Percentiles rank a stretch among this genome's conserved stretches.
These are phyloP conservation scores for Allacma fusca DNA, from an alignment of 2,888 invertebrate genomes.

Conservation along the genomic window DNA sequence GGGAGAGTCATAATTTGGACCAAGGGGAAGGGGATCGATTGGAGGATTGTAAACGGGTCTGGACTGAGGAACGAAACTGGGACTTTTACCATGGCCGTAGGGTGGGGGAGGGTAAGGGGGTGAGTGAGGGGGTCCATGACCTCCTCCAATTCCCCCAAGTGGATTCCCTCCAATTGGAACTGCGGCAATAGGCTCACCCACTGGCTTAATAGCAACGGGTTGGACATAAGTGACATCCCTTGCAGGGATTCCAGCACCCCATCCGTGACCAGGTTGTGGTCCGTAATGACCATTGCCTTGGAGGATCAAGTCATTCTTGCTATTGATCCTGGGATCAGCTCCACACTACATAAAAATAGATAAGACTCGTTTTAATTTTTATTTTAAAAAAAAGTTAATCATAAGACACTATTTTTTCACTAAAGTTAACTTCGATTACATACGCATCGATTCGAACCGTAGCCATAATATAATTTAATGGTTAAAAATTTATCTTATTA, in stretches of 20 bases:
- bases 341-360: no score
- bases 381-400: no score
- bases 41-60: constrained; percentile 47
- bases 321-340: constrained; percentile 72
- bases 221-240: constrained; percentile 86
- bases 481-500: no score
- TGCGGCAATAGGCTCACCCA: constrained; percentile 80
- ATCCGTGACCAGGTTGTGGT: constrained; percentile 46
- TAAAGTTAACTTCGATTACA: no score
- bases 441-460: no score
- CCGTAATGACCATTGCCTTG: constrained; percentile 42
- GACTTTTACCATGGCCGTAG: constrained; percentile 44
- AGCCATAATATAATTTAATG: no score
- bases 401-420: no score
- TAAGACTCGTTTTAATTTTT: no score
- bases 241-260: constrained; percentile 67
- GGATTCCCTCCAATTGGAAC: constrained; percentile 67
- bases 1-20: constrained; percentile 28
- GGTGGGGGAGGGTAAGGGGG: constrained; percentile 50
- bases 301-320: constrained; percentile 70
- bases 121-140: constrained; percentile 53
- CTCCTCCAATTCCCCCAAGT: constrained; percentile 47
- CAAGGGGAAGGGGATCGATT: constrained; percentile 41
- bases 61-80: constrained; percentile 41
- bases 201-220: constrained; percentile 81